Conservation (phyloP, 1,140 invertebrate species). For the Luehdorfia chinensis region DNA sequence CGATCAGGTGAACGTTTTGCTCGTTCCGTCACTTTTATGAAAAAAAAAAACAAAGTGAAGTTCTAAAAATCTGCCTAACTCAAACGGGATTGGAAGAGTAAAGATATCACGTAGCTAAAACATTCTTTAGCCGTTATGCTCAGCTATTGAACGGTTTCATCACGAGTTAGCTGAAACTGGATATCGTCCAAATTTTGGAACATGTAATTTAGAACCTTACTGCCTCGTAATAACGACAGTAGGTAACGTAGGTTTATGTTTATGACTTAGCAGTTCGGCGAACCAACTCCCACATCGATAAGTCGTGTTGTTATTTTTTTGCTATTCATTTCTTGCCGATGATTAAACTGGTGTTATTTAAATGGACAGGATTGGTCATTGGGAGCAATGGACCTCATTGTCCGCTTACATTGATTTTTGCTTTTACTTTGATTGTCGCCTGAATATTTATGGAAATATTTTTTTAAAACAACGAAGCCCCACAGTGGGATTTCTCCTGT, state of each 20-base stretch:
- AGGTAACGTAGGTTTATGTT: constrained; percentile 4
- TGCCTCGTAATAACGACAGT: too few relatives aligned
- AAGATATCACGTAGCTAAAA: not conserved
- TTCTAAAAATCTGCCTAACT: not conserved
- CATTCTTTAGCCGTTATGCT: constrained; percentile 7
- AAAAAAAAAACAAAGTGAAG: too few relatives aligned
- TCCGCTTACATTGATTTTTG: too few relatives aligned
- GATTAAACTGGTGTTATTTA: constrained; percentile 52
- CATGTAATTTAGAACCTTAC: not conserved
- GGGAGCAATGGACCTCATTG: constrained; percentile 35
- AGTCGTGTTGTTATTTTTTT: constrained; percentile 40
- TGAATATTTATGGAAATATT: too few relatives aligned
- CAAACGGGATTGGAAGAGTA: not conserved
- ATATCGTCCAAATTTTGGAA: constrained; percentile 6
- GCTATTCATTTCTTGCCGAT: constrained; percentile 50
- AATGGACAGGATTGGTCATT: constrained; percentile 34
- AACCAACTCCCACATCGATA: constrained; percentile 37
- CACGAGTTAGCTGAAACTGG: constrained; percentile 5
- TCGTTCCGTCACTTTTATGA: too few relatives aligned
- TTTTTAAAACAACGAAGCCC: too few relatives aligned
- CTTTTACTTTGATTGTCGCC: too few relatives aligned
- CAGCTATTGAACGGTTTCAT: constrained; percentile 4
- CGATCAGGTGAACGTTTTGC: too few relatives aligned
- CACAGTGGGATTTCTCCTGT: too few relatives aligned
- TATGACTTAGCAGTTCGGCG: constrained; percentile 8